phyloP scores from a whole-genome alignment of 2,797 vertebrate species.

The Streptopelia turtur region DNA sequence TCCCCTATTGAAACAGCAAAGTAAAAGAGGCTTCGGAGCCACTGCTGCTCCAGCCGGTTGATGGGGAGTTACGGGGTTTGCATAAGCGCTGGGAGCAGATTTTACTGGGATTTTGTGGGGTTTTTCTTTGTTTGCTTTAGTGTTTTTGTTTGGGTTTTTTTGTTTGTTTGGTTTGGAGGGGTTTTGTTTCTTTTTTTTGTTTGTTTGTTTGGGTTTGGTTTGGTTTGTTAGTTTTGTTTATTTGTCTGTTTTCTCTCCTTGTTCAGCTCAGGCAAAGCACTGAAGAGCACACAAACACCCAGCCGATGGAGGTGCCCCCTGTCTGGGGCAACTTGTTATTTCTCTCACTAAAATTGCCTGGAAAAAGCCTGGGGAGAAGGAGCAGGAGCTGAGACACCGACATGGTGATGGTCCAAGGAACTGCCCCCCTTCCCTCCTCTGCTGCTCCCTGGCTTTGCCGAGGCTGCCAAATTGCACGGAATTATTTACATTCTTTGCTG shows the following conservation, averaged over 20 bases:
- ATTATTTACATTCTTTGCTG: background rate
- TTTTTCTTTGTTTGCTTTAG: too few species aligned
- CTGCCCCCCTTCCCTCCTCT: background rate
- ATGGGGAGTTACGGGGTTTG: background rate
- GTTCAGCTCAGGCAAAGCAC: background rate
- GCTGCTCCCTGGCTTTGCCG: background rate
- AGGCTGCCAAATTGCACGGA: background rate
- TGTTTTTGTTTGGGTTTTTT: too few species aligned
- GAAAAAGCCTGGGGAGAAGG: background rate
- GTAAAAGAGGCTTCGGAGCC: background rate
- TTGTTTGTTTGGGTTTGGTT: too few species aligned
- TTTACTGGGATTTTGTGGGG: background rate
- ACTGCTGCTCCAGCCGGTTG: background rate
- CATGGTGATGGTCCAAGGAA: background rate
- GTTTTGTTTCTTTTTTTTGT: too few species aligned
- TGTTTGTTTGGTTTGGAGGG: too few species aligned
- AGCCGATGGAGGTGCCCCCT: background rate
- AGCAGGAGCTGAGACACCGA: background rate
- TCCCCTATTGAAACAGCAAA: background rate
- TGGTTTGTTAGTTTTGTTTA: too few species aligned
- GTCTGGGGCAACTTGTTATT: background rate
- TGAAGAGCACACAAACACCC: background rate
- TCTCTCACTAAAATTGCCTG: background rate
- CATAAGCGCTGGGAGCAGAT: background rate
- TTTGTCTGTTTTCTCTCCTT: background rate